phyloP scores from a whole-genome alignment of 92 coral and sea anemone species.

The Plumapathes pennacea region DNA sequence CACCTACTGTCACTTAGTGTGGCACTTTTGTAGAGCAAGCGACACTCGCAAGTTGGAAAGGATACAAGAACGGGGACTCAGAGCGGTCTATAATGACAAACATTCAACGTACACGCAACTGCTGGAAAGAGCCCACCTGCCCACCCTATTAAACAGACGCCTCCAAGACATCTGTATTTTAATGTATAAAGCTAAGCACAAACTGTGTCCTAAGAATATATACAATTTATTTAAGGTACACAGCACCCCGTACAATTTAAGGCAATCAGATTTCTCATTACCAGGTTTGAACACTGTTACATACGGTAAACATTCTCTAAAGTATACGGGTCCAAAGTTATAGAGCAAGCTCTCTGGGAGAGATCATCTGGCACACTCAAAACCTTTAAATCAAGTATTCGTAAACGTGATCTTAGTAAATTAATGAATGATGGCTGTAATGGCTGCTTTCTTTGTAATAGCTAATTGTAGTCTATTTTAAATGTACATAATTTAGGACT shows the following conservation, averaged over 20 bases:
- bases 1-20: constrained; percentile 15
- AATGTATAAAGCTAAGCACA: constrained; percentile 40
- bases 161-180: constrained; percentile 30
- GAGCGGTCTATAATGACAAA: constrained; percentile 10
- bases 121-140: constrained; percentile 21
- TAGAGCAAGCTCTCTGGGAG: too few species aligned
- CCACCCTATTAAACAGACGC: constrained; percentile 23
- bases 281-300: neutral
- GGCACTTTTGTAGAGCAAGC: constrained; percentile 27
- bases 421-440: too few species aligned
- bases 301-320: neutral
- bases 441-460: too few species aligned
- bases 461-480: too few species aligned
- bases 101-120: constrained; percentile 1
- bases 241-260: constrained; percentile 23
- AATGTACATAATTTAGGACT: too few species aligned
- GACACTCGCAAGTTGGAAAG: constrained; percentile 35
- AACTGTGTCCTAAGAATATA: constrained; percentile 3
- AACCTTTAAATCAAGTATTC: too few species aligned
- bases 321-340: constrained; percentile 2
- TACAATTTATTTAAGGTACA: neutral
- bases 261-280: constrained; percentile 3
- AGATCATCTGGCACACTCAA: too few species aligned
- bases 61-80: constrained; percentile 24
- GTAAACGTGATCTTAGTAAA: too few species aligned